phyloP scores from a whole-genome alignment of 2,888 invertebrate genomes.

The Chrysopilus asiliformis region DNA sequence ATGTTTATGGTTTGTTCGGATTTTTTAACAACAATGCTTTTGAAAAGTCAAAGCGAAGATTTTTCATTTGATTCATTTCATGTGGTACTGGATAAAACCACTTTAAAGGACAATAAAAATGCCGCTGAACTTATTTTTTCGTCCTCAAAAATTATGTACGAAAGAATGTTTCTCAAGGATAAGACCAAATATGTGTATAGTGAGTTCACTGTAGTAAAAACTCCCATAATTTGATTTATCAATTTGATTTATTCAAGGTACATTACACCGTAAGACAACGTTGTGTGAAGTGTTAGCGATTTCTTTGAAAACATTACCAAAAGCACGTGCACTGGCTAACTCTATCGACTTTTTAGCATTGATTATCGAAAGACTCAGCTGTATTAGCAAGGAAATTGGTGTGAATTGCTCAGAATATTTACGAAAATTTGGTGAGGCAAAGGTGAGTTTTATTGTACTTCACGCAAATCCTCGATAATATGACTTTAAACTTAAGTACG shows the following conservation, averaged over 20 bases:
- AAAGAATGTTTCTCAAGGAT: no score
- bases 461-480: no score
- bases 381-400: constrained; percentile 22
- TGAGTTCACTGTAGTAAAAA: no score
- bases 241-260: no score
- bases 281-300: no score
- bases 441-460: no score
- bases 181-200: no score
- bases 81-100: constrained; percentile 7
- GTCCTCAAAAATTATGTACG: not conserved
- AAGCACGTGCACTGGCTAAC: constrained; percentile 20
- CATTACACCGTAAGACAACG: no score
- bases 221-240: no score
- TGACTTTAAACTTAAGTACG: no score
- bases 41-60: constrained; percentile 8
- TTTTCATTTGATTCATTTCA: constrained; percentile 7
- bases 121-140: not conserved
- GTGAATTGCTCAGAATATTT: constrained; percentile 25
- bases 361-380: constrained; percentile 22
- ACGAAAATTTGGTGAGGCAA: constrained; percentile 26
- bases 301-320: no score
- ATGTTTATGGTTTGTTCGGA: no score
- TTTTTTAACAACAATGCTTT: constrained; percentile 8
- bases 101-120: not conserved
- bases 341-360: constrained; percentile 21